phyloP scores from a whole-genome alignment of 2,113 vertebrate species.

The Tyto alba region DNA sequence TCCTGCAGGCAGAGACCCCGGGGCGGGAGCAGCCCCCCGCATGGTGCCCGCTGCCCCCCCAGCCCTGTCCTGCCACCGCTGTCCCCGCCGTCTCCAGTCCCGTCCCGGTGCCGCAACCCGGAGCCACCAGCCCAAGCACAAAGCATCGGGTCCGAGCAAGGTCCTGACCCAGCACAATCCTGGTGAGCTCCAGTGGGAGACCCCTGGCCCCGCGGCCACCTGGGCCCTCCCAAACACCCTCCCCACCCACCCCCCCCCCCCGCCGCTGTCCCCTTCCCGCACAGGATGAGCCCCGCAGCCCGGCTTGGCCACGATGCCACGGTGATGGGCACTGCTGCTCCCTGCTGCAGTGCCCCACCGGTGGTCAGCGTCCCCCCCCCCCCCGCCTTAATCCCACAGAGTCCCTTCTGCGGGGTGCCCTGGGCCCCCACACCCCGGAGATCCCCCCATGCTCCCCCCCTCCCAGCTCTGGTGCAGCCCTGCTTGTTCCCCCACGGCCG shows the following conservation, averaged over 20 bases:
- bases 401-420: neutral
- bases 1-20: neutral
- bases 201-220: neutral
- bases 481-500: neutral
- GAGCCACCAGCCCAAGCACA: constrained; percentile 1
- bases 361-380: neutral
- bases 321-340: neutral
- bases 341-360: neutral
- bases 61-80: neutral
- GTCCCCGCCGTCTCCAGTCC: neutral
- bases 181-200: neutral
- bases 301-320: neutral
- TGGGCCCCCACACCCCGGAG: neutral
- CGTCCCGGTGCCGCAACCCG: neutral
- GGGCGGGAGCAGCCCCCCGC: neutral
- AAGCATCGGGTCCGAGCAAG: neutral
- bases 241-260: neutral
- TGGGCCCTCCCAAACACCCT: no score
- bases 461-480: neutral
- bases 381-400: neutral
- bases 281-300: neutral
- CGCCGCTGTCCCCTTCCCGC: neutral
- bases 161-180: neutral
- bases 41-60: neutral
- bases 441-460: neutral